A percentile compares a stretch with the other conserved stretches of the same genome.
Conservation (phyloP, 2,797 vertebrate species). For the Phataginus tetradactyla region DNA sequence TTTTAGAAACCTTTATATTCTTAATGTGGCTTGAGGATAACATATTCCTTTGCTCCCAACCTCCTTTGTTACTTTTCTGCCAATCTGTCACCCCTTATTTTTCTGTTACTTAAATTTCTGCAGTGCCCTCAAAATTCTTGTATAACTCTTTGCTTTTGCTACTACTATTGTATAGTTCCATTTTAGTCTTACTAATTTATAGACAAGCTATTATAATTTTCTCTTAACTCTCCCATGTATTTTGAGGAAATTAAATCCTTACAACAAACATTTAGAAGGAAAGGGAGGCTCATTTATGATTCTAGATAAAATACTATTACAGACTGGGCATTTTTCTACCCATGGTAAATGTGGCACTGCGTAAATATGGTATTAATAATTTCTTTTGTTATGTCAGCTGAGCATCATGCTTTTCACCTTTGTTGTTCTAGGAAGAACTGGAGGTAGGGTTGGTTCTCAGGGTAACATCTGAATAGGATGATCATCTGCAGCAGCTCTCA, state of each 20-base stretch:
- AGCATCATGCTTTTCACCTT: neutral
- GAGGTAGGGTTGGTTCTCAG: neutral
- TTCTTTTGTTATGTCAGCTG: neutral
- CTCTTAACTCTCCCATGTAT: neutral
- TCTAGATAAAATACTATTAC: neutral
- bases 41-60: neutral
- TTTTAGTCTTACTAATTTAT: constrained; percentile 1
- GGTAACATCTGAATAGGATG: neutral
- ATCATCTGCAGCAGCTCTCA: neutral
- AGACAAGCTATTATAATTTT: neutral
- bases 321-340: neutral
- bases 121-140: neutral
- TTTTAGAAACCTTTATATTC: neutral
- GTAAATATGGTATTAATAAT: neutral
- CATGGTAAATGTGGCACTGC: neutral
- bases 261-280: neutral
- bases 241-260: neutral
- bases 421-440: neutral
- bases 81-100: neutral
- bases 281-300: neutral
- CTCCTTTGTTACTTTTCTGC: neutral
- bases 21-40: neutral
- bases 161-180: neutral
- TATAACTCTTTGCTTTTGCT: neutral
- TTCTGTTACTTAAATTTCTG: constrained; percentile 15